Evolutionary conservation across 2,888 invertebrate species (phyloP).

Genomic region (Nebria brevicollis): DNA sequence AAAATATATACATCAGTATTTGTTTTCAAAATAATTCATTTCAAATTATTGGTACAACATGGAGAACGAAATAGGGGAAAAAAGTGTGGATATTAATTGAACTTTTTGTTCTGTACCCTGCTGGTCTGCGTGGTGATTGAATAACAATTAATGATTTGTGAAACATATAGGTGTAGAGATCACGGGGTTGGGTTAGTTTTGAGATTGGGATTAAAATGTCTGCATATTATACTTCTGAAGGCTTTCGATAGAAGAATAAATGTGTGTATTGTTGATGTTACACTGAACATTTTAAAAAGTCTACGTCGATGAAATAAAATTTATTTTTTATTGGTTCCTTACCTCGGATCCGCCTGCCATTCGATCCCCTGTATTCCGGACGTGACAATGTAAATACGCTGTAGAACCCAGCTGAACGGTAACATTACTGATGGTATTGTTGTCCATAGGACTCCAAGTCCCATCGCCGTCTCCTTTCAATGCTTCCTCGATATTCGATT

Average conservation of each 20-base stretch:
- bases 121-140: slow-evolving; percentile 2
- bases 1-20: slow-evolving; percentile 22
- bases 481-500: slow-evolving; percentile 8
- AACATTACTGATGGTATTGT: slow-evolving; percentile 80
- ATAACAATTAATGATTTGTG: slow-evolving; percentile 3
- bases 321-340: slow-evolving; percentile 42
- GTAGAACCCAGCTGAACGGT: slow-evolving; percentile 81
- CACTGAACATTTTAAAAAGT: no score
- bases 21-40: slow-evolving; percentile 29
- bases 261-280: no score
- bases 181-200: not conserved
- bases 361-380: slow-evolving; percentile 79
- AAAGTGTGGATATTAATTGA: not conserved
- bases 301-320: no score
- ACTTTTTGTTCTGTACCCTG: slow-evolving; percentile 2
- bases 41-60: slow-evolving; percentile 25
- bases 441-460: slow-evolving; percentile 67
- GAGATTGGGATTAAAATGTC: not conserved
- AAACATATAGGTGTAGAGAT: not conserved
- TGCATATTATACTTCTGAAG: no score
- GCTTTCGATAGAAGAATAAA: no score
- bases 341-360: slow-evolving; percentile 63
- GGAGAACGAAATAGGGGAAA: not conserved
- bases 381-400: slow-evolving; percentile 84
- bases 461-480: slow-evolving; percentile 55